A percentile compares a stretch with the other conserved stretches of the same genome.
phyloP scores from a whole-genome alignment of 2,888 invertebrate genomes.

The Gordius sp. region DNA sequence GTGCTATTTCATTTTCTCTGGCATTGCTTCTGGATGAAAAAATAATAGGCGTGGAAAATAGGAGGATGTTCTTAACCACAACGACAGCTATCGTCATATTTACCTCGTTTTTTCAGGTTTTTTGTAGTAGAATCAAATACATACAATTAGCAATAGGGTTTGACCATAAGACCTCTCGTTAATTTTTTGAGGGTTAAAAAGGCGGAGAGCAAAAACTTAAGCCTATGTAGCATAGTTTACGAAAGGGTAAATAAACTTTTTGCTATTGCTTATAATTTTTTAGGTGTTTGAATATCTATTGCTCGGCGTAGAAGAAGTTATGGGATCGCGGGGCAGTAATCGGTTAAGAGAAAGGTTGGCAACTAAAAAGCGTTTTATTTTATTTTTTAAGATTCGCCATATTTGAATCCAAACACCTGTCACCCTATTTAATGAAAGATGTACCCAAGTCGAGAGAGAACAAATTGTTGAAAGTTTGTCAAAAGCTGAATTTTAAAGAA shows the following conservation, averaged over 20 bases:
- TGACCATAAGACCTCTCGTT: slow-evolving; percentile 83
- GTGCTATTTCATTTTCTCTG: slow-evolving; percentile 83
- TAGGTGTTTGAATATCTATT: slow-evolving; percentile 86
- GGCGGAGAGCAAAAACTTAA: slow-evolving; percentile 57
- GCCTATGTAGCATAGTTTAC: slow-evolving; percentile 87
- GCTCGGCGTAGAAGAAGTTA: slow-evolving; percentile 81
- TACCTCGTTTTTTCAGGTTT: slow-evolving; percentile 68
- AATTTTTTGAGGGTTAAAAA: slow-evolving; percentile 71
- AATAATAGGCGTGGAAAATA: slow-evolving; percentile 42
- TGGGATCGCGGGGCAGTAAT: slow-evolving; percentile 76
- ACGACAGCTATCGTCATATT: slow-evolving; percentile 89
- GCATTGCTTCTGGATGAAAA: slow-evolving; percentile 58
- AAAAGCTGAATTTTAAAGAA: slow-evolving; percentile 19
- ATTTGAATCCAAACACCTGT: slow-evolving; percentile 69
- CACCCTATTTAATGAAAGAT: slow-evolving; percentile 52
- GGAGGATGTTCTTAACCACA: slow-evolving; percentile 82
- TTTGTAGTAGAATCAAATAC: no score
- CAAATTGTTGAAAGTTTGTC: slow-evolving; percentile 17
- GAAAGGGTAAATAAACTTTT: slow-evolving; percentile 31
- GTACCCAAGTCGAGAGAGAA: slow-evolving; percentile 14
- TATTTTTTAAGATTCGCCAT: neutral
- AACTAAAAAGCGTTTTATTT: slow-evolving; percentile 29
- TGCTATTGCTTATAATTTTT: neutral
- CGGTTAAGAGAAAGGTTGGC: slow-evolving; percentile 71
- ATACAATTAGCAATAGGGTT: slow-evolving; percentile 39